phyloP scores from a whole-genome alignment of 1,140 invertebrate genomes.

The Ylistrum balloti region DNA sequence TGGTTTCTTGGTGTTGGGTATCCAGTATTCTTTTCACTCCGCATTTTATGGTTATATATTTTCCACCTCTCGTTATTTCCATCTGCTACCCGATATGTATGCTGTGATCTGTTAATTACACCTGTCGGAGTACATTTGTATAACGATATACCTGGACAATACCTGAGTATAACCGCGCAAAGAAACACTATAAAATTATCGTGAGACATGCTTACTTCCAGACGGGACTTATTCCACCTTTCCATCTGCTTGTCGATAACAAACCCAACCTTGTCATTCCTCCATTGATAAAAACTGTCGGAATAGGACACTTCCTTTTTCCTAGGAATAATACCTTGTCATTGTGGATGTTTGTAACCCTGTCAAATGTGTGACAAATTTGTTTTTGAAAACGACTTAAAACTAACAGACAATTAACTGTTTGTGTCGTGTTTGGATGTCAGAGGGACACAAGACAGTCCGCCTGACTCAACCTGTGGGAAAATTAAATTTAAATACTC shows the following conservation, averaged over 20 bases:
- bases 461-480: conserved; percentile 12
- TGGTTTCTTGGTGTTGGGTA: background rate
- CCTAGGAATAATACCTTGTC: conserved; percentile 25
- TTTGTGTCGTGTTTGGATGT: background rate
- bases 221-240: background rate
- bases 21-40: background rate
- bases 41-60: background rate
- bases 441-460: background rate
- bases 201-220: background rate
- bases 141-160: background rate
- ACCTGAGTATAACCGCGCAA: background rate
- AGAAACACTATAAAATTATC: background rate
- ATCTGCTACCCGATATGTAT: conserved; percentile 5
- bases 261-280: background rate
- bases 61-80: background rate
- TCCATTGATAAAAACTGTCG: conserved; percentile 17
- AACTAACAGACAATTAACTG: conserved; percentile 31
- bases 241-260: conserved; percentile 5
- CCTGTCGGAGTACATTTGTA: conserved; percentile 26
- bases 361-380: conserved; percentile 35
- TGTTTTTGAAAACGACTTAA: conserved; percentile 35
- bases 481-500: conserved; percentile 19
- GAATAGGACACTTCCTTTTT: background rate
- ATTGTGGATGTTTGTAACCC: conserved; percentile 26
- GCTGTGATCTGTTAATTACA: background rate